phyloP scores from a whole-genome alignment of 2,797 vertebrate species.

The Valencia hispanica region DNA sequence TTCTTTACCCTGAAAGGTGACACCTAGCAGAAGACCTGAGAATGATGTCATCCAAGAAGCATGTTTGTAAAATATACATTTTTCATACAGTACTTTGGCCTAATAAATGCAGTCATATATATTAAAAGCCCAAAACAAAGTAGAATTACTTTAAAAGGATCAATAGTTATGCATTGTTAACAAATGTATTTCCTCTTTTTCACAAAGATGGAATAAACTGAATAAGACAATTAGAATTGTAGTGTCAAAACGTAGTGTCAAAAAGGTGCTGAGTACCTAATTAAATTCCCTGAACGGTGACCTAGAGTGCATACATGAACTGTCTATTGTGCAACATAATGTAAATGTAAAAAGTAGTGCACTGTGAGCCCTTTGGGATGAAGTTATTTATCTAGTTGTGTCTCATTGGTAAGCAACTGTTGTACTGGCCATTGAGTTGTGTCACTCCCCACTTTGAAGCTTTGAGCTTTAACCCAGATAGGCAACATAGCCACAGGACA shows the following conservation, averaged over 20 bases:
- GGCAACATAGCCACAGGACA: neutral
- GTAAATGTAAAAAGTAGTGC: neutral
- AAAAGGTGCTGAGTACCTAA: neutral
- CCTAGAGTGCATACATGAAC: neutral
- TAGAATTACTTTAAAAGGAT: neutral
- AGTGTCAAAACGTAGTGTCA: neutral
- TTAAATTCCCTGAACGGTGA: neutral
- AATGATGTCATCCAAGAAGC: slow-evolving; percentile 1
- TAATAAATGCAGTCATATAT: slow-evolving; percentile 10
- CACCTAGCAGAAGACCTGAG: neutral
- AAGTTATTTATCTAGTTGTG: neutral
- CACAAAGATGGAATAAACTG: neutral
- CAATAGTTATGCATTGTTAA: neutral
- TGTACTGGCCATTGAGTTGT: neutral
- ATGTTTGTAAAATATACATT: neutral
- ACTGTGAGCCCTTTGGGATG: neutral
- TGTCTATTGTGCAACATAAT: neutral
- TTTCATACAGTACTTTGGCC: neutral
- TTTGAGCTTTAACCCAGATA: neutral
- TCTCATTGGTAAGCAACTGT: neutral
- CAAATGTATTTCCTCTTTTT: neutral
- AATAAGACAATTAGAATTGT: neutral
- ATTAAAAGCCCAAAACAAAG: neutral
- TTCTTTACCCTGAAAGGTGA: slow-evolving; percentile 40
- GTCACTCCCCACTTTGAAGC: neutral